These are phyloP conservation scores for Rhodinocichla rosea DNA, from an alignment of 2,113 vertebrate species.

Conservation along the genomic window DNA sequence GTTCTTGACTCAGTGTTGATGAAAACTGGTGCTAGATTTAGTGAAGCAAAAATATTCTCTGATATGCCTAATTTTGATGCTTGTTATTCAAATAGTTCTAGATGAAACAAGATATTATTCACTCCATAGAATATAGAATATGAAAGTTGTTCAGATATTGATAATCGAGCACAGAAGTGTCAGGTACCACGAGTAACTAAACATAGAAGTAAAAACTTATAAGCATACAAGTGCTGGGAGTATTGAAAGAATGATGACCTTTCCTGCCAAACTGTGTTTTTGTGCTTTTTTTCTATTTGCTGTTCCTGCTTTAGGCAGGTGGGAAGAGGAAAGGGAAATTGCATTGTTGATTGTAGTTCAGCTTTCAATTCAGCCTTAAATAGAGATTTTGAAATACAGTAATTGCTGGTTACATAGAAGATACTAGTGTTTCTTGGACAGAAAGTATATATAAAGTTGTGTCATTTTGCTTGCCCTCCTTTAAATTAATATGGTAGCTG, in stretches of 20 bases:
- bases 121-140: not conserved
- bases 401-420: not conserved
- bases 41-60: not conserved
- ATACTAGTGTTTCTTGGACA: not conserved
- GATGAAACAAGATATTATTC: not conserved
- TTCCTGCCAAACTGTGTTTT: not conserved
- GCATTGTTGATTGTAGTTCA: not conserved
- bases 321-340: not conserved
- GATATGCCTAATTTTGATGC: not conserved
- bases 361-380: not conserved
- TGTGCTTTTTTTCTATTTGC: not conserved
- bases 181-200: not conserved
- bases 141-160: not conserved
- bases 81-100: not conserved
- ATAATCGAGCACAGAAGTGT: not conserved
- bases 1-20: not conserved
- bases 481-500: not conserved
- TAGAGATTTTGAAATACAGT: not conserved
- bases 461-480: not conserved
- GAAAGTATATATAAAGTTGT: fast-evolving
- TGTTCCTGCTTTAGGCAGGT: not conserved
- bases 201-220: not conserved
- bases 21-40: not conserved
- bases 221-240: not conserved
- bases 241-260: not conserved